Base-by-base conservation (phyloP, 1,140 invertebrate species). In the Tetragnatha versicolor region DNA sequence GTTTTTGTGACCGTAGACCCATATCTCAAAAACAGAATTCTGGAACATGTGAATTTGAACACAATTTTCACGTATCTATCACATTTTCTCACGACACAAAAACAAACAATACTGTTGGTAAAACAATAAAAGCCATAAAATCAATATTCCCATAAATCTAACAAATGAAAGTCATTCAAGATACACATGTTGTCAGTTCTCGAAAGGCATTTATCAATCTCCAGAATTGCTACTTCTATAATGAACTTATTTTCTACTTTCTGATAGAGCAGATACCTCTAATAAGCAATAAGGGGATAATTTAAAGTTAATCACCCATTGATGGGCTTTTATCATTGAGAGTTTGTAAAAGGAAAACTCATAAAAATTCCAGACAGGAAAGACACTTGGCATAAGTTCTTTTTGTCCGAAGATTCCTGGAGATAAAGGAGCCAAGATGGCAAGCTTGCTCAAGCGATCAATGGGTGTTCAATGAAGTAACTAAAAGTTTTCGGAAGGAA, bases 231-330 rank as follows among this genome's bases (percentile, higher is more conserved):
- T n/a, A n/a, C n/a, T n/a, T n/a, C n/a, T n/a, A n/a, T n/a, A n/a
- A n/a, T n/a, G n/a, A 17, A 53, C 27, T 53, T 53, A 17, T 4
- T 65, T 20, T 20, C 31, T 55, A 70, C n/a, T 68, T 35, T n/a
- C 25, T 51, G 37, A 33, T 49, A 20, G 14, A 14, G 22, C 10
- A 9, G 68, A 55, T 70, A 42, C 53, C 39, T 55, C 49, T 37
- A 55, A 58, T 51, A 53, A 69, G 47, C 45, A 3, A 14, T 35
- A 55, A 45, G 22, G 53, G 12, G 45, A 60, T 29, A 39, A 29
- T 60, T 53, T 47, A 37, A 12, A 7, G 6, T 39, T 73, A 73
- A 73, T 73, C 35, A 73, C 25, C 69, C 51, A 73, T 73, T 73
- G 69, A 45, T 29, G 33, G n/a, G 2, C 39, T 29, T 12, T 42